These are phyloP conservation scores for Zosterops pallidus DNA, from an alignment of 2,113 vertebrate genomes.

Conservation along the genomic window DNA sequence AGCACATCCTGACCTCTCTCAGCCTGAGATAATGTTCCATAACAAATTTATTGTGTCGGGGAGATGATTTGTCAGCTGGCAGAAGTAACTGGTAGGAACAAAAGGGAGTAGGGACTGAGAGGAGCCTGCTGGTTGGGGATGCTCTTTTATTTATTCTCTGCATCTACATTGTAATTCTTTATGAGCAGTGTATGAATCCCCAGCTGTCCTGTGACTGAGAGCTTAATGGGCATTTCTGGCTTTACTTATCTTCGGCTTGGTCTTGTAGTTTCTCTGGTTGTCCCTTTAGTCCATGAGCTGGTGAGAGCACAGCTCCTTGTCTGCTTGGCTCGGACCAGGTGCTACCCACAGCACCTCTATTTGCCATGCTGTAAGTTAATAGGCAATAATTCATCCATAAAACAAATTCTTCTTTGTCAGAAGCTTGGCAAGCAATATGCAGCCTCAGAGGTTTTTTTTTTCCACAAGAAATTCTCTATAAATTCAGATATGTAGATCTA, in stretches of 20 bases:
- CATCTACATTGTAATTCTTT: neutral
- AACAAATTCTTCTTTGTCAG: neutral
- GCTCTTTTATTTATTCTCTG: conserved; percentile 33
- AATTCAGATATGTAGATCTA: neutral
- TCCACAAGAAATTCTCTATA: neutral
- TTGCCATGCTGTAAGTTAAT: neutral
- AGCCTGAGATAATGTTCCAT: conserved; percentile 72
- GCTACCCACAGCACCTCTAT: conserved; percentile 12
- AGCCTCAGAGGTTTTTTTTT: neutral
- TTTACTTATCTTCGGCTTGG: neutral
- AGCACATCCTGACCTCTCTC: conserved; percentile 65
- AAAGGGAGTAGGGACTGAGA: conserved; percentile 12
- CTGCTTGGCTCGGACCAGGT: neutral
- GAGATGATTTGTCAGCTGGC: conserved; percentile 67
- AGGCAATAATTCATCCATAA: conserved; percentile 40
- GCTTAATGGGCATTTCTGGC: neutral
- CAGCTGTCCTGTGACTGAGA: neutral
- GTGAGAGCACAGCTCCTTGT: neutral
- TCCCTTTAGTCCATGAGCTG: neutral
- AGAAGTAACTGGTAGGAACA: conserved; percentile 44
- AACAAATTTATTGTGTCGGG: conserved; percentile 68
- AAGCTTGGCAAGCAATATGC: neutral
- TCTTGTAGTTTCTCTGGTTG: neutral
- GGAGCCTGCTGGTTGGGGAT: neutral
- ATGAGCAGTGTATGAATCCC: neutral